Evolutionary conservation across 2,113 vertebrate genomes (phyloP), one percentile per base, ranked within the genome.

Genomic region (Gopherus flavomarginatus): DNA sequence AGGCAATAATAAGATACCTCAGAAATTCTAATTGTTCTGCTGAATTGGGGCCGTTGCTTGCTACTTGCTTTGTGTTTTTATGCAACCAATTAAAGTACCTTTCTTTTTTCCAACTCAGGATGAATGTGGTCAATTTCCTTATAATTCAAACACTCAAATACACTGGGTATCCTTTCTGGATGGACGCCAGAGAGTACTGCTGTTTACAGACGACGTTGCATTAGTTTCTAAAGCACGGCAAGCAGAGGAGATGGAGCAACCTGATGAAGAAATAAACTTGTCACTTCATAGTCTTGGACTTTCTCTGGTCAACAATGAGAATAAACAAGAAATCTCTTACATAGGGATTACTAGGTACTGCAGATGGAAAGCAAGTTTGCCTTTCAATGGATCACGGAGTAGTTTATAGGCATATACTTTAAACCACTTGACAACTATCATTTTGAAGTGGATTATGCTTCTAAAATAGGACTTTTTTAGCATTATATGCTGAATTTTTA

Each of bases 131-230:
- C 99, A 99, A 92, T 99, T 99, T 95, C 93, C 99, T 17, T 98
- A 98, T 27, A 98, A 99, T 81, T 97, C 97, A 65, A 97, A 99
- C 42, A 98, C 97, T 72, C 99, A 99, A 27, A 98, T 99, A 11
- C 99, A 99, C 88, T 99, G 99, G 99, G 99, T 99, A 4, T 99
- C 99, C 13, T 99, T 99, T 97, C 97, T 99, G 78, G 99, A 99
- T 2, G 99, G 99, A 0, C 99, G 99, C 0, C 99, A 99, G 90
- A 98, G 99, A 24, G 98, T 99, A 78, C 96, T 99, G 65, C 98
- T 99, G 54, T 99, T 99, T 94, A 99, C 99, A 0, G 99, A 99
- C 84, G 99, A 99, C 10, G 98, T 99, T 2, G 99, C 98, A 0
- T 97, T 99, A 81, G 98, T 99, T 79, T 99, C 99, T 14, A 99